phyloP scores from a whole-genome alignment of 1,140 invertebrate genomes.

The Heliconius nattereri region DNA sequence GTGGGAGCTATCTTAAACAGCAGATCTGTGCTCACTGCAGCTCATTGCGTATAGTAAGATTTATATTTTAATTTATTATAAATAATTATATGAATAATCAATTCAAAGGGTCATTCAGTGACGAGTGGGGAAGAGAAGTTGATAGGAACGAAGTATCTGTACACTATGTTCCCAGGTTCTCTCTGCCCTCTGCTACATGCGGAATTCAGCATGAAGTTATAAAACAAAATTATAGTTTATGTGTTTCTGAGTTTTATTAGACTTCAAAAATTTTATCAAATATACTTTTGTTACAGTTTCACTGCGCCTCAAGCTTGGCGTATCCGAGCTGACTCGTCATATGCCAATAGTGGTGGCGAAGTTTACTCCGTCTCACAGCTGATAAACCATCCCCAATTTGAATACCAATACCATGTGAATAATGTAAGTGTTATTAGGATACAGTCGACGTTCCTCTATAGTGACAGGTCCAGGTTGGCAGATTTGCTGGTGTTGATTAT shows the following conservation, averaged over 20 bases:
- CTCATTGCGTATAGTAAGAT: constrained; percentile 51
- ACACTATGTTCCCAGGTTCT: too few species aligned
- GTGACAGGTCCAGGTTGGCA: constrained; percentile 27
- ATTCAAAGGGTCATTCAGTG: too few species aligned
- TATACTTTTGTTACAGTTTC: constrained; percentile 10
- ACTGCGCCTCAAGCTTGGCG: constrained; percentile 25
- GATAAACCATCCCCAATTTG: constrained; percentile 32
- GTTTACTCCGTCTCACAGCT: constrained; percentile 19
- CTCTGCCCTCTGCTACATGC: too few species aligned
- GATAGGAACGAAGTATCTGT: too few species aligned
- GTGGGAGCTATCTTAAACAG: constrained; percentile 52
- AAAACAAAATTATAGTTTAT: too few species aligned
- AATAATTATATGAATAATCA: too few species aligned
- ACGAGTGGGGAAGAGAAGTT: too few species aligned
- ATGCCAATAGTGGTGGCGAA: constrained; percentile 36
- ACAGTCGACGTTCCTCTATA: constrained; percentile 4
- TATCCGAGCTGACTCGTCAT: constrained; percentile 41
- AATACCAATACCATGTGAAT: neutral
- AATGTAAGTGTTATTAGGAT: constrained; percentile 32
- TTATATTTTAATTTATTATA: neutral
- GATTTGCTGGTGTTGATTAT: constrained; percentile 29
- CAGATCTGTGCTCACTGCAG: constrained; percentile 48
- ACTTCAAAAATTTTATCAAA: neutral
- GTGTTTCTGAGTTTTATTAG: neutral
- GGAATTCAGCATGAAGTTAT: too few species aligned